Evolutionary conservation across 2,113 vertebrate genomes (phyloP), one percentile per base, ranked within the genome.

Genomic region (Seriola dumerili): DNA sequence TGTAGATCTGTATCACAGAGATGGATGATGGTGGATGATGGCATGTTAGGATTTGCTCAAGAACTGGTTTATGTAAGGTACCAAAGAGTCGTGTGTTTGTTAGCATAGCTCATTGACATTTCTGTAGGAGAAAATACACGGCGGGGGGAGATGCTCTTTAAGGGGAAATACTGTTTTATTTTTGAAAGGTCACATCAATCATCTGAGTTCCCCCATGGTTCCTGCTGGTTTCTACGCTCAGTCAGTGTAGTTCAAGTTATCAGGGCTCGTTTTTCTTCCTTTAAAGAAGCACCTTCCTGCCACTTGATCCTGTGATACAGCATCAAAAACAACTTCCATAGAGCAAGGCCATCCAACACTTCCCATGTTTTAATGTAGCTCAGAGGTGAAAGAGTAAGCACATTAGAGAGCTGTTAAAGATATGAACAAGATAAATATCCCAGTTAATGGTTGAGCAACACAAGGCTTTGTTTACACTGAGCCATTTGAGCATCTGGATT

Each of bases 161-260:
- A 58, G 42, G 19, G 52, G 21, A 32, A 34, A 8, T 12, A 14
- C 0, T 4, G 14, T 50, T 52, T 52, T 11, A n/a, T 40, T 40
- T 54, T 40, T 17, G 17, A 66, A 66, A 76, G 50, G 34, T 44
- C 54, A 48, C 25, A 5, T 65, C 50, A 25, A 17, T 72, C 48
- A 46, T 46, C n/a, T 0, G 0, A 14, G n/a, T 6, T 14, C n/a
- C 36, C 17, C 17, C 1, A 8, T 3, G 11, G 3, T 5, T 58
- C 23, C 36, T n/a, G 50, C 48, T 46, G 36, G 10, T 76, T 44
- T 59, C 65, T 69, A 16, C 25, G 19, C 46, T 62, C 11, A 21
- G 17, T 66, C 48, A 12, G 76, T 5, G 1, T 1, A 29, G 46
- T 13, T 40, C 16, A 64, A 40, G 17, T 8, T 52, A 52, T 52